A percentile compares a stretch with the other conserved stretches of the same genome.
Conservation (phyloP, 2,888 invertebrate species). For the Hypomecis punctinalis region DNA sequence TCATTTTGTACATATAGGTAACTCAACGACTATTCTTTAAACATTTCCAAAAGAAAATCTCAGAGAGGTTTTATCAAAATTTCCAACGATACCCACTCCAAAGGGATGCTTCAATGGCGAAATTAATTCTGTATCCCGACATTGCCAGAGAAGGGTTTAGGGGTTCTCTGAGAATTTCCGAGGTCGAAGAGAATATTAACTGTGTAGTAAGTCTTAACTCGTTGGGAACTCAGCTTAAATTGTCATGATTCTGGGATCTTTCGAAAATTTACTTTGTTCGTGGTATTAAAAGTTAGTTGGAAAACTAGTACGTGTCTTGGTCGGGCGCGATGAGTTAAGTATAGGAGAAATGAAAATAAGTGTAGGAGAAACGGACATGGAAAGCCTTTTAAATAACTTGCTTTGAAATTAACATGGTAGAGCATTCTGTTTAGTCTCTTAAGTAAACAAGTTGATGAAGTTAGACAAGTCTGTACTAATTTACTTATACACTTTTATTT, state of each 20-base stretch:
- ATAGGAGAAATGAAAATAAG: neutral
- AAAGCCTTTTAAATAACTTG: too few relatives aligned
- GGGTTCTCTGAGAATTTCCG: conserved; percentile 16
- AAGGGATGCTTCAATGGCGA: conserved; percentile 18
- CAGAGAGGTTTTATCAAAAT: conserved; percentile 10
- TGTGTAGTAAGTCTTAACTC: conserved; percentile 22
- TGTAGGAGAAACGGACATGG: too few relatives aligned
- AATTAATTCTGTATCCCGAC: conserved; percentile 26
- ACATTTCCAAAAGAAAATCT: neutral
- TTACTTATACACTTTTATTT: too few relatives aligned
- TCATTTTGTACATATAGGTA: too few relatives aligned
- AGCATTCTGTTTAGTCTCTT: too few relatives aligned
- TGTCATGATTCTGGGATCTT: conserved; percentile 24
- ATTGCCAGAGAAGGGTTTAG: conserved; percentile 28
- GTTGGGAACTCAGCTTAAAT: conserved; percentile 22
- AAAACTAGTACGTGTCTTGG: conserved; percentile 6
- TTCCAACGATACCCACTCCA: conserved; percentile 10
- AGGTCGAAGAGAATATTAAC: conserved; percentile 26
- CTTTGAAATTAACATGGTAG: too few relatives aligned
- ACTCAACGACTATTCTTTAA: too few relatives aligned
- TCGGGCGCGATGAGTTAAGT: neutral
- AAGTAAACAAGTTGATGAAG: too few relatives aligned
- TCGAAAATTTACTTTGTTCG: conserved; percentile 10
- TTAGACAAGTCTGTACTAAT: too few relatives aligned
- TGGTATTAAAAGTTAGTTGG: conserved; percentile 4